Base-by-base conservation (phyloP, 2,113 vertebrate genomes). In the Abramis brama region DNA sequence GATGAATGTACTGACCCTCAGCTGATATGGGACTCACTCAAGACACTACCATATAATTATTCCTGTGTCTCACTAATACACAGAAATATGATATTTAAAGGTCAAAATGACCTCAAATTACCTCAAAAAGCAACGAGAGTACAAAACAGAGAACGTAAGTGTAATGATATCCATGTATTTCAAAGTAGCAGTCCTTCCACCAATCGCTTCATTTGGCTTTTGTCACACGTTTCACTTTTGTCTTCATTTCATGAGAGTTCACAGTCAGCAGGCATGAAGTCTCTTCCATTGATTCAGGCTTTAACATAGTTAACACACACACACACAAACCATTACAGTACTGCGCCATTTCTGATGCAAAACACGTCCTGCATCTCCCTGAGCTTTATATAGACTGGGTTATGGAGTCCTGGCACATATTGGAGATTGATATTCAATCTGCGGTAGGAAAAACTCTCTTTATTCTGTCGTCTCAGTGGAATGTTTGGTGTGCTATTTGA, bases 391-490 rank as follows among this genome's bases (percentile, higher is more conserved):
- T 80, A 85, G 79, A 87, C 86, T 80, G 45, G 52, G 27, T 79
- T 83, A 87, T 70, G 62, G 84, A 80, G 75, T 86, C 76, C 86
- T 83, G 70, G 64, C 77, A 79, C 39, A 66, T 83, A 83, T 75
- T 43, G 50, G 62, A 79, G 66, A 89, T 87, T 68, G 87, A 89
- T 89, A 87, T 87, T 79, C 79, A 83, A 55, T 78, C 11, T 82
- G 25, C 25, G 19, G 30, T 52, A 71, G 6, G 59, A 62, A 50
- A 82, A 82, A 71, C 39, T 23, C 43, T 45, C 83, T 81, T 76
- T 25, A 82, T 78, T n/a, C 8, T 23, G 79, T n/a, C 8, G 7
- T 82, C 62, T 75, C 79, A 45, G 27, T 30, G 25, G 79, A 82
- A 79, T 60, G 73, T 23, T 57, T 30, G 19, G 8, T 6, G 8